Base-by-base conservation (phyloP, 1,140 invertebrate species). In the Heliconius eleuchia region DNA sequence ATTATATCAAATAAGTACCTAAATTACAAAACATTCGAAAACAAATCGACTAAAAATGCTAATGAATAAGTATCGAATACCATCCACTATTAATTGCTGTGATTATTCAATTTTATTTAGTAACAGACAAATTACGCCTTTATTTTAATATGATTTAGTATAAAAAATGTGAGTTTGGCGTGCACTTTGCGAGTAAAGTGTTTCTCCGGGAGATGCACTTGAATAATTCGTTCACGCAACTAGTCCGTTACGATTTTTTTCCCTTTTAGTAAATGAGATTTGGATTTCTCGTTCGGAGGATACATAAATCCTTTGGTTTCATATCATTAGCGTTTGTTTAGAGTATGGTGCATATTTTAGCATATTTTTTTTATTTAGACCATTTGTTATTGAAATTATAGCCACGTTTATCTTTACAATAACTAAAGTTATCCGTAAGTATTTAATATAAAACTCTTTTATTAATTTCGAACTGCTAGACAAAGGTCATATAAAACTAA, bases 161-260 rank as follows among this genome's bases (percentile, higher is more conserved):
- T 66, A 16, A 30, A 57, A 27, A 16, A 66, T 66, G 23, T 16
- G 3, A 11, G 13, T 66, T 66, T 66, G 8, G 60, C 23, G 23
- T 66, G 60, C 60, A 66, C 11, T 27, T 9, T 27, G 11, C 23
- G 23, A 9, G 23, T 13, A 30, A 27, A 66, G 27, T 66, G 27
- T 66, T 66, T 30, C 60, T 30, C 90, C 91, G 86, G 92, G 92
- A 89, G 88, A 89, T 91, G 19, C 88, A 88, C 89, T 80, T 87
- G 86, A 85, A 91, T 92, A 92, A 92, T 82, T 92, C 88, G 89
- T 88, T 89, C 90, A 90, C 86, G 89, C 88, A 89, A 88, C 83
- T 78, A 71, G 83, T 89, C 86, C 87, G 89, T 87, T 89, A 88
- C 82, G 85, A 57, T 39, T 85, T 90, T 90, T 92, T 88, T 90